Percentiles rank a stretch among this genome's conserved stretches.
phyloP scores from a whole-genome alignment of 1,140 invertebrate genomes.

The Samia ricini region DNA sequence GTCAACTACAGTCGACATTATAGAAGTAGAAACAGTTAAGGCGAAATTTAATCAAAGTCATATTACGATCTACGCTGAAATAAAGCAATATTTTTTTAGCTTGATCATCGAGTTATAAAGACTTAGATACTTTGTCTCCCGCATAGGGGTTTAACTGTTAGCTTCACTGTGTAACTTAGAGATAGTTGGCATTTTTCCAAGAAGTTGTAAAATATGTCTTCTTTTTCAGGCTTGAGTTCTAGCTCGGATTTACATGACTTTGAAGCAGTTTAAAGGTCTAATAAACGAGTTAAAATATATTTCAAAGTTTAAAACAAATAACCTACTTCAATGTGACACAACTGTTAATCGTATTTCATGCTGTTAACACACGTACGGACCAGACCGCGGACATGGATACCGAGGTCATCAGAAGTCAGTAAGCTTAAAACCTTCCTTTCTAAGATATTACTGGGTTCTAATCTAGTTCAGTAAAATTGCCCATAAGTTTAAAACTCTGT shows the following conservation, averaged over 20 bases:
- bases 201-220: background rate
- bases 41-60: background rate
- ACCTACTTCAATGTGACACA: background rate
- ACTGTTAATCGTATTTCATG: background rate
- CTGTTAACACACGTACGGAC: too few species aligned
- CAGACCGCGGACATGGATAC: too few species aligned
- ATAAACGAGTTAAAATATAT: constrained; percentile 1
- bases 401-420: too few species aligned
- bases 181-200: background rate
- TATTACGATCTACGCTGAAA: too few species aligned
- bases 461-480: too few species aligned
- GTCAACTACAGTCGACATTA: too few species aligned
- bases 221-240: background rate
- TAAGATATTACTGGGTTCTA: too few species aligned
- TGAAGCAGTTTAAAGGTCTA: background rate
- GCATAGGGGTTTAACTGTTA: too few species aligned
- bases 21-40: too few species aligned
- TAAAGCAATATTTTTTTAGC: too few species aligned
- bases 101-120: background rate
- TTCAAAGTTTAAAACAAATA: background rate
- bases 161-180: background rate
- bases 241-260: background rate
- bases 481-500: too few species aligned
- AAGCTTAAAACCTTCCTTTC: too few species aligned
- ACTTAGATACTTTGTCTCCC: background rate